phyloP scores from a whole-genome alignment of 1,140 invertebrate genomes.

The Drosophila novamexicana region DNA sequence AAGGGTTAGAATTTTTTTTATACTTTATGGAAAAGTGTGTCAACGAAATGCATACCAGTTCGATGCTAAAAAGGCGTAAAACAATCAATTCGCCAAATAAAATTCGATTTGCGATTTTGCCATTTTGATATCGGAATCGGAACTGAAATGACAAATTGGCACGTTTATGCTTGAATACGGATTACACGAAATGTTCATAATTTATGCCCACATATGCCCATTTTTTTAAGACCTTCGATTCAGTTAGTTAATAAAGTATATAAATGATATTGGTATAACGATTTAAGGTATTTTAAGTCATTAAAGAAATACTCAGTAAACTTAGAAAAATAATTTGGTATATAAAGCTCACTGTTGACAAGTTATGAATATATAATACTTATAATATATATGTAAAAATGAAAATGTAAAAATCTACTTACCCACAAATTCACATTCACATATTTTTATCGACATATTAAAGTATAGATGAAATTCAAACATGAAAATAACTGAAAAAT shows the following conservation, averaged over 20 bases:
- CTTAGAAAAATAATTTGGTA: too few relatives aligned
- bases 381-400: too few relatives aligned
- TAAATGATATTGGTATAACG: background rate
- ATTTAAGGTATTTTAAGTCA: slow-evolving; percentile 12
- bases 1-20: slow-evolving; percentile 52
- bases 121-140: slow-evolving; percentile 21
- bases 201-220: slow-evolving; percentile 38
- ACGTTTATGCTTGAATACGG: slow-evolving; percentile 39
- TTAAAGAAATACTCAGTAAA: background rate
- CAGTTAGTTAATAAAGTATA: background rate
- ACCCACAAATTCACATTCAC: too few relatives aligned
- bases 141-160: slow-evolving; percentile 64
- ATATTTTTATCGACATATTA: too few relatives aligned
- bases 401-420: too few relatives aligned
- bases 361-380: too few relatives aligned
- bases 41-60: slow-evolving; percentile 32
- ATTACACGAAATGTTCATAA: slow-evolving; percentile 46
- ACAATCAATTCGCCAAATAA: slow-evolving; percentile 78
- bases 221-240: background rate
- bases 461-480: too few relatives aligned
- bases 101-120: slow-evolving; percentile 73
- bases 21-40: slow-evolving; percentile 51
- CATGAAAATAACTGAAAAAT: too few relatives aligned
- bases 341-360: too few relatives aligned
- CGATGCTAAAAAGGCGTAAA: slow-evolving; percentile 76